Evolutionary conservation across 2,797 vertebrate genomes (phyloP), one percentile per base, ranked within the genome.

Genomic region (Anas bahamensis): DNA sequence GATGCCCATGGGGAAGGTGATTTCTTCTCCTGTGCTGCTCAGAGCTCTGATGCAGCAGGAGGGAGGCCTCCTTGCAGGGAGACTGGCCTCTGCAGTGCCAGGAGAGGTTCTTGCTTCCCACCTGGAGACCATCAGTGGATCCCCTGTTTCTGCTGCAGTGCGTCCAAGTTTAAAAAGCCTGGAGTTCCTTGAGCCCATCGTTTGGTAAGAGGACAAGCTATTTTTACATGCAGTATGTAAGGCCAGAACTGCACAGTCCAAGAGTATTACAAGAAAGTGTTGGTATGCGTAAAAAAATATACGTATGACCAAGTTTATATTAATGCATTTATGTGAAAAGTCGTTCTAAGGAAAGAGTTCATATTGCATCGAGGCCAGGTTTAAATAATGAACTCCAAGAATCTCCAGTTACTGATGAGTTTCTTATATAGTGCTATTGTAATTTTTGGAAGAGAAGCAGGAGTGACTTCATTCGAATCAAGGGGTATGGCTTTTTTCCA

Each of bases 381-480:
- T 96, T 92, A 87, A 93, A 89, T 90, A 93, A 83, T 16, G 63
- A 87, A 87, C 84, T 91, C 94, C 90, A 96, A 94, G 84, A 92
- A 81, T 96, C 93, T 96, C 78, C 55, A 83, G 82, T 96, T 96
- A 95, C 94, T 95, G 78, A 93, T 95, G 93, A 95, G 72, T 95
- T 96, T 95, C 15, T 28, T 95, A 94, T 80, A 95, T 93, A 89
- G 79, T 90, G 82, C 78, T 95, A 21, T 93, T 95, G 92, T 94
- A 94, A 94, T 93, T 92, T 95, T 95, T 95, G 95, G 94, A 96
- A 96, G 86, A 91, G 76, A 93, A 79, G 74, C 72, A 89, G 86
- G 75, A 91, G 65, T 96, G 91, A 95, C 91, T 94, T 95, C 95
- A 96, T 93, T 93, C 1, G 16, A 94, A 83, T 88, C 48, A 23